These are phyloP conservation scores for Neoaliturus tenellus DNA, from an alignment of 2,888 invertebrate genomes.

Conservation along the genomic window DNA sequence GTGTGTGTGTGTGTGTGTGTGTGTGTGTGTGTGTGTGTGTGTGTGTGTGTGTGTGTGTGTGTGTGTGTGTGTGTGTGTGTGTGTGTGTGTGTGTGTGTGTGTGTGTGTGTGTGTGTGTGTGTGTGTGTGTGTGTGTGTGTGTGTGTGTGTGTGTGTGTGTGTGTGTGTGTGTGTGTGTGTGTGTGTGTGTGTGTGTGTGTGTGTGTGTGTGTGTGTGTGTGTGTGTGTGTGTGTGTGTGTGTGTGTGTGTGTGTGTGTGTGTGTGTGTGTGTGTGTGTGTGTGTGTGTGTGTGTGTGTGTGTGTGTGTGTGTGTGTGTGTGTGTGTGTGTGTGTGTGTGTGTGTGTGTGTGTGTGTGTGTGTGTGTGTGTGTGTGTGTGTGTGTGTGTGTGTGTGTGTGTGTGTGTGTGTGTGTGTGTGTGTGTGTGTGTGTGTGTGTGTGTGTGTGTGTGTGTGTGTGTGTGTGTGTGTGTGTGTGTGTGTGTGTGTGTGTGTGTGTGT, in stretches of 20 bases:
- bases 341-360: constrained; percentile 49
- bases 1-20: constrained; percentile 29
- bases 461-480: constrained; percentile 29
- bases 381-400: constrained; percentile 52
- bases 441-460: constrained; percentile 50
- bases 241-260: constrained; percentile 29
- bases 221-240: constrained; percentile 29
- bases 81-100: constrained; percentile 29
- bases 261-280: constrained; percentile 29
- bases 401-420: constrained; percentile 51
- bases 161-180: constrained; percentile 25
- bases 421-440: constrained; percentile 50
- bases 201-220: constrained; percentile 29
- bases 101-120: constrained; percentile 29
- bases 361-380: constrained; percentile 52
- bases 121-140: constrained; percentile 29
- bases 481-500: constrained; percentile 24
- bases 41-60: constrained; percentile 29
- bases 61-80: constrained; percentile 29
- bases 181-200: constrained; percentile 29
- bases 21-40: constrained; percentile 29
- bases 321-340: constrained; percentile 31
- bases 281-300: constrained; percentile 29
- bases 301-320: constrained; percentile 29
- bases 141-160: constrained; percentile 29